Evolutionary conservation across 1,140 invertebrate species (phyloP), one percentile per base, ranked within the genome.

Genomic region (Dufourea novaeangliae): DNA sequence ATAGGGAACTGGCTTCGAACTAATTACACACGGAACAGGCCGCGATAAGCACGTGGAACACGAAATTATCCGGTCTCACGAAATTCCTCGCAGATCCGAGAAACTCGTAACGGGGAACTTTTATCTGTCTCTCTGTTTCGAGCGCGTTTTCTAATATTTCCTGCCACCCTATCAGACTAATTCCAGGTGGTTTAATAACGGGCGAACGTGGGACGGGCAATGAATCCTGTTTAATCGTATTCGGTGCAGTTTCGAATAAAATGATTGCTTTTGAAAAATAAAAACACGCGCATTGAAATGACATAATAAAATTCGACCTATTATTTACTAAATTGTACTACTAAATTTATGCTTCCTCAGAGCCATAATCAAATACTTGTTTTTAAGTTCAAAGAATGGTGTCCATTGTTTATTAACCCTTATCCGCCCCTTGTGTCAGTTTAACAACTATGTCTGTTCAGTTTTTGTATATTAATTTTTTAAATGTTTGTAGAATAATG

Each of bases 21-120:
- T 46, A 71, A 71, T 61, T 71, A 59, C 11, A 32, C 32, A 1
- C 32, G 64, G 64, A 25, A 68, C 64, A 25, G 50, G 27, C 32
- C 10, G 14, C 50, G 64, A 54, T 68, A 68, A 68, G 64, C 27
- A n/a, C n/a, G 22, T 22, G 20, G n/a, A 68, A 37, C 64, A 61
- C 68, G 68, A 59, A 71, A 71, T 59, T 71, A 71, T 59, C 54
- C 14, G n/a, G 50, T 68, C n/a, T 68, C 46, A 54, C 50, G 64
- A 29, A 68, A 54, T 54, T 32, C 39, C n/a, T 59, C 6, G 37
- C 68, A 32, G 71, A 61, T 63, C 20, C n/a, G 11, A 29, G 39
- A 56, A 63, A 57, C 39, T 56, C 29, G 17, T 64, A 79, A 74
- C 56, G 27, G 41, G 41, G 44, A 46, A 29, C 25, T 59, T 32